Conservation (phyloP, 2,113 vertebrate genomes). For the Microcebus griseorufus region DNA sequence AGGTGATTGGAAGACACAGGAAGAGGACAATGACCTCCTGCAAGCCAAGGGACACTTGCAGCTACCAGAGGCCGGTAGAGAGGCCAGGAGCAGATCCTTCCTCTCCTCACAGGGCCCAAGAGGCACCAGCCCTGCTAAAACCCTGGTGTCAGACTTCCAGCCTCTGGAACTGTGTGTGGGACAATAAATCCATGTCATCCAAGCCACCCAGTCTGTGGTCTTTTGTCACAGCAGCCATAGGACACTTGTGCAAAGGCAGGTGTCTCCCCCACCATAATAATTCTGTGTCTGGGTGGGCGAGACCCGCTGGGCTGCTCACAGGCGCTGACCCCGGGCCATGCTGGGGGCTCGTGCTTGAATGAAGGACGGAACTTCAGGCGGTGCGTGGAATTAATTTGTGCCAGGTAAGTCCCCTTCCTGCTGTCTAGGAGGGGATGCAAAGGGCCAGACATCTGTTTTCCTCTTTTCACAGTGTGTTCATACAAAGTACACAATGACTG, state of each 20-base stretch:
- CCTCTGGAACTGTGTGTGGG: not conserved
- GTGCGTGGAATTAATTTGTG: not conserved
- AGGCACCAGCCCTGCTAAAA: accelerated
- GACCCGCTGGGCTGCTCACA: not conserved
- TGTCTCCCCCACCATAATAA: accelerated
- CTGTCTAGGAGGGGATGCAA: not conserved
- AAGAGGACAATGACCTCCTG: not conserved
- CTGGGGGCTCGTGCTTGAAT: accelerated
- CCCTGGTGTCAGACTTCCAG: not conserved
- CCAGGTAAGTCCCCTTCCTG: not conserved
- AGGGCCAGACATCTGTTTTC: not conserved
- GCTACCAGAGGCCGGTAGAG: not conserved
- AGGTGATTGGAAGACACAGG: too few relatives aligned
- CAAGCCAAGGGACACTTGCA: not conserved
- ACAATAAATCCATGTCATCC: too few relatives aligned
- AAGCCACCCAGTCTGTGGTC: not conserved
- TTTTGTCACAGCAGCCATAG: not conserved
- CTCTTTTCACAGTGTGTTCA: not conserved
- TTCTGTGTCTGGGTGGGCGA: too few relatives aligned
- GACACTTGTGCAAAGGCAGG: accelerated
- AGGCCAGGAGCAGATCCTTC: too few relatives aligned
- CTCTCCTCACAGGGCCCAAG: too few relatives aligned
- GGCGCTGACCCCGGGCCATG: accelerated
- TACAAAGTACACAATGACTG: too few relatives aligned
- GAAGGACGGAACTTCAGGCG: not conserved